A percentile compares a stretch with the other conserved stretches of the same genome.
Evolutionary conservation across 2,113 vertebrate genomes (phyloP).

Genomic region (Seriola aureovittata): DNA sequence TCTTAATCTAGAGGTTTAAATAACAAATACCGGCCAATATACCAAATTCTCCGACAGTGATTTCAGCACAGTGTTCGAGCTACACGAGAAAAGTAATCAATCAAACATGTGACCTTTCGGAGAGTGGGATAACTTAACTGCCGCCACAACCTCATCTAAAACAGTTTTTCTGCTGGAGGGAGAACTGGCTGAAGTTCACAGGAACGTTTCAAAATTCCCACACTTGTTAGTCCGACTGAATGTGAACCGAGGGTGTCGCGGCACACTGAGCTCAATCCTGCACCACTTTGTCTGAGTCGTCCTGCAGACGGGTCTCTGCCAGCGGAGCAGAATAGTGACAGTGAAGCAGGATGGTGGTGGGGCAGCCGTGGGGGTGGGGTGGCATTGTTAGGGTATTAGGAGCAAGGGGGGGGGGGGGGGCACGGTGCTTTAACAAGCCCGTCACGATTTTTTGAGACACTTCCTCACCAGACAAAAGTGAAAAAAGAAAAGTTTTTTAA

Average conservation of each 20-base stretch:
- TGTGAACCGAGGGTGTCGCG: constrained; percentile 3
- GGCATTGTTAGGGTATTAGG: constrained; percentile 44
- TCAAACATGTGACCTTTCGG: not conserved
- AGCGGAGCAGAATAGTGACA: constrained; percentile 41
- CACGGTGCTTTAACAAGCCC: constrained; percentile 67
- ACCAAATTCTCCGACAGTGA: no score
- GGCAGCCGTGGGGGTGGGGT: not conserved
- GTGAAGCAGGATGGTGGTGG: constrained; percentile 16
- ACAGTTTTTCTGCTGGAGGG: not conserved
- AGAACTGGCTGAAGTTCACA: constrained; percentile 28
- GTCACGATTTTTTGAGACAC: constrained; percentile 71
- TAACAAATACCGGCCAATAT: no score
- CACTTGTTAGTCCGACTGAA: constrained; percentile 39
- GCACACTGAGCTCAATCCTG: constrained; percentile 49
- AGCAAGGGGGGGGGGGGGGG: no score
- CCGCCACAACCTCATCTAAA: not conserved
- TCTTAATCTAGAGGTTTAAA: no score
- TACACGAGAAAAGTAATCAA: not conserved
- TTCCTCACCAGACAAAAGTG: constrained; percentile 34
- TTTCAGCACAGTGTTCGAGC: no score
- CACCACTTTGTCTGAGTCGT: not conserved
- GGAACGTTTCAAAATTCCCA: constrained; percentile 9
- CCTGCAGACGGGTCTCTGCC: constrained; percentile 21
- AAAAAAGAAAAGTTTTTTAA: constrained; percentile 22
- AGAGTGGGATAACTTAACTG: not conserved